Base-by-base conservation (phyloP, 2,888 invertebrate genomes). In the Atrina japonica region DNA sequence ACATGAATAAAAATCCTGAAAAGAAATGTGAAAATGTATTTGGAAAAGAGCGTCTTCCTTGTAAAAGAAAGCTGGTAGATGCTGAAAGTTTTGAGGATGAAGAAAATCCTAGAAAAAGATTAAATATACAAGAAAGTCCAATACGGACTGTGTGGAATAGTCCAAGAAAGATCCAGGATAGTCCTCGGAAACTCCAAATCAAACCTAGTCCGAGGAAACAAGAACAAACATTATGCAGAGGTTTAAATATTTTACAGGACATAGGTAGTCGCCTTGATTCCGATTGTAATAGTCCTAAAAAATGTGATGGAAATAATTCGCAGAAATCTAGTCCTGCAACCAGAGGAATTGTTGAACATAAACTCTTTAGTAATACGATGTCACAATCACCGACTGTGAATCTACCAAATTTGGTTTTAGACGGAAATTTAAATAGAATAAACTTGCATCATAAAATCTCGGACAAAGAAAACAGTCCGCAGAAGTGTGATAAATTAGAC, bases 331-430 rank as follows among this genome's bases (percentile, higher is more conserved):
- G 29, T 29, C 29, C 29, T 14, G 29, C 23, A n/a, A 29, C 16
- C 18, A 53, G 3, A 29, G 35, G 35, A n/a, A n/a, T 23, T 53
- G 30, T 29, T 29, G 29, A 18, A 3, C n/a, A 53, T 29, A 16
- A n/a, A 2, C 29, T 2, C 2, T 11, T 0, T 14, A 27, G n/a
- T 18, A 29, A 43, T 43, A 21, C 25, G 11, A 27, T 45, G 35
- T 25, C 40, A 5, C 53, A 18, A 23, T 83, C 84, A 3, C 84
- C 83, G 11, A 85, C 84, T 9, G 70, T 77, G 3, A 78, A 80
- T 61, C 72, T 85, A 0, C 84, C 84, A 43, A 85, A 85, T 56
- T 59, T 77, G 16, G 78, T 82, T 7, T 55, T 78, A 14, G 83
- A 83, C 56, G 78, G 78, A 49, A 75, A 77, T 18, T 58, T 68